Evolutionary conservation across 2,113 vertebrate genomes (phyloP).

Genomic region (Aptenodytes forsteri): DNA sequence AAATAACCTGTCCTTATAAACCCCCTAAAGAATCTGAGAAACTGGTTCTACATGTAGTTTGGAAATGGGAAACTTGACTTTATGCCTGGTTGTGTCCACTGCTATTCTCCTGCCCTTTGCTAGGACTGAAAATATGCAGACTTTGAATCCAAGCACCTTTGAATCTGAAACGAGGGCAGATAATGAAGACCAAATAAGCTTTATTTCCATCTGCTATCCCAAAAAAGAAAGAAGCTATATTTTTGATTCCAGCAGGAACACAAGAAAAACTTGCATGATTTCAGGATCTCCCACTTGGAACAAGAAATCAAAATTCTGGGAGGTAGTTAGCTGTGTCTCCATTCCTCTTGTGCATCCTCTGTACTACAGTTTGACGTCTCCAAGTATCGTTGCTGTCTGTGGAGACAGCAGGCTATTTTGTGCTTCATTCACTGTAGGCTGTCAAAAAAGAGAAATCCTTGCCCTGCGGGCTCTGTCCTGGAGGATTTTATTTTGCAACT

Average conservation of each 20-base stretch:
- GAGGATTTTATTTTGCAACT: constrained; percentile 11
- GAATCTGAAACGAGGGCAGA: neutral
- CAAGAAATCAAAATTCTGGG: constrained; percentile 2
- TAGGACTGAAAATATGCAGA: neutral
- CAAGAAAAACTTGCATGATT: constrained; percentile 1
- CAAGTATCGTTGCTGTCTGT: constrained; percentile 43
- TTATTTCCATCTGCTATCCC: neutral
- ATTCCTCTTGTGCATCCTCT: constrained; percentile 33
- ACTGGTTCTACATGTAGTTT: neutral
- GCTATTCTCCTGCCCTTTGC: neutral
- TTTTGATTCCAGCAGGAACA: neutral
- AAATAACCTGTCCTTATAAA: constrained; percentile 33
- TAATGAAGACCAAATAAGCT: neutral
- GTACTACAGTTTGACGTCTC: constrained; percentile 28
- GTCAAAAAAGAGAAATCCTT: constrained; percentile 47
- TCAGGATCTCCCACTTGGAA: neutral
- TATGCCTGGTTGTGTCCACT: neutral
- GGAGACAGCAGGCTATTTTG: constrained; percentile 49
- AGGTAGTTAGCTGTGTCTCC: constrained; percentile 29
- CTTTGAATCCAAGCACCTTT: neutral
- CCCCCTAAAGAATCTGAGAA: neutral
- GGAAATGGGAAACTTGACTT: neutral
- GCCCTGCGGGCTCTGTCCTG: constrained; percentile 25
- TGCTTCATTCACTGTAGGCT: constrained; percentile 49
- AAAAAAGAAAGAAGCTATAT: neutral